These are phyloP conservation scores for Stichopus chloronotus DNA, from an alignment of 35 echinoderm and acorn worm species.

Conservation along the genomic window DNA sequence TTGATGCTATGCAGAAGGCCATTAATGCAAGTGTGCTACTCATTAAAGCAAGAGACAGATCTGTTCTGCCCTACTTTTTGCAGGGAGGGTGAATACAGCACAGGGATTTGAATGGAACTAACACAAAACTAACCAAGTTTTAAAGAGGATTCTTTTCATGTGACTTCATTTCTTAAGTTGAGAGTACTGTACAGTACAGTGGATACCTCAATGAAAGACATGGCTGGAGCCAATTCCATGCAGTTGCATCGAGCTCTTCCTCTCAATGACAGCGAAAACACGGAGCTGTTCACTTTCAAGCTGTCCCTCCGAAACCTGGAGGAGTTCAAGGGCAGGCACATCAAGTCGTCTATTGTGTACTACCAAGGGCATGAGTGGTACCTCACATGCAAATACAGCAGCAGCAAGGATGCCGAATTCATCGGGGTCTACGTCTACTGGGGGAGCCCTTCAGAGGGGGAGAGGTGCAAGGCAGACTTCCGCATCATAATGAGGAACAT, in stretches of 20 bases:
- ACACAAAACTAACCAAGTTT: no score
- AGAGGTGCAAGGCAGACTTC: slow-evolving; percentile 84
- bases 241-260: slow-evolving; percentile 79
- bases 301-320: slow-evolving; percentile 78
- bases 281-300: slow-evolving; percentile 89
- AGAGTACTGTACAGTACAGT: not conserved
- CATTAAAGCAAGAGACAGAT: no score
- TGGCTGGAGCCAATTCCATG: slow-evolving; percentile 70
- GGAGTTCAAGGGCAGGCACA: slow-evolving; percentile 63
- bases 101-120: no score
- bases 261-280: slow-evolving; percentile 90
- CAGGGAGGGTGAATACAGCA: no score
- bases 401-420: slow-evolving; percentile 65
- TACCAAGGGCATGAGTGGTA: slow-evolving; percentile 98
- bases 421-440: slow-evolving; percentile 92
- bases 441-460: slow-evolving; percentile 68
- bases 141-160: no score
- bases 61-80: no score
- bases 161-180: no score
- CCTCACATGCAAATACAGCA: slow-evolving; percentile 68
- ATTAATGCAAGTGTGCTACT: not conserved
- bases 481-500: slow-evolving; percentile 90
- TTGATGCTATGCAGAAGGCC: not conserved
- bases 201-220: slow-evolving; percentile 13
- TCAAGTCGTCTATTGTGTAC: slow-evolving; percentile 74